Conservation (phyloP, 1,140 invertebrate genomes). For the Drosophila malerkotliana region DNA sequence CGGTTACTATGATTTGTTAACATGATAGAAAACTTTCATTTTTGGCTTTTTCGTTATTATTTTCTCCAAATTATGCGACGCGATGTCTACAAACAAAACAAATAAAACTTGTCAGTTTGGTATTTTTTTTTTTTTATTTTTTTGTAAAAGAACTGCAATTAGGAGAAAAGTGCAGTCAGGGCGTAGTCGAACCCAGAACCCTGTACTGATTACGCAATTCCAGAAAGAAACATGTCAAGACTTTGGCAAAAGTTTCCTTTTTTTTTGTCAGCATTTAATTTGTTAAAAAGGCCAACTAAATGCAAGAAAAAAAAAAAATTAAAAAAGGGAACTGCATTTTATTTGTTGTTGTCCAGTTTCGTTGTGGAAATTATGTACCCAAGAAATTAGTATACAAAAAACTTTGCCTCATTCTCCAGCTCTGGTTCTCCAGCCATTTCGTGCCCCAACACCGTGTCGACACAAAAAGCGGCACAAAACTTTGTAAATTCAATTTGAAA, state of each 20-base stretch:
- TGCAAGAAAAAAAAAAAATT: constrained; percentile 34
- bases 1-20: constrained; percentile 71
- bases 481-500: constrained; percentile 81
- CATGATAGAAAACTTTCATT: constrained; percentile 75
- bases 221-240: constrained; percentile 42
- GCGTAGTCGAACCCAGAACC: not conserved
- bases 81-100: constrained; percentile 16
- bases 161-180: constrained; percentile 22
- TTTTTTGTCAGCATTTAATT: constrained; percentile 61
- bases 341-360: constrained; percentile 9
- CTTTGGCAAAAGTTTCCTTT: constrained; percentile 36
- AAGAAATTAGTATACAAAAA: constrained; percentile 79
- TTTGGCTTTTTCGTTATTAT: constrained; percentile 35
- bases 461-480: constrained; percentile 48
- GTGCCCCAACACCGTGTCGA: not conserved
- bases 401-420: constrained; percentile 41
- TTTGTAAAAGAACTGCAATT: constrained; percentile 2
- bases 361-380: constrained; percentile 74
- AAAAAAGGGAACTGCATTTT: constrained; percentile 39
- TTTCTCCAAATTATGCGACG: constrained; percentile 28
- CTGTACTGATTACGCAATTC: constrained; percentile 42
- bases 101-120: constrained; percentile 14
- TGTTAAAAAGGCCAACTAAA: constrained; percentile 78
- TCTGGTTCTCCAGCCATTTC: too few species aligned
- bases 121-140: constrained; percentile 16